Evolutionary conservation across 2,888 invertebrate genomes (phyloP), one percentile per base, ranked within the genome.

Genomic region (Alsophila aescularia): DNA sequence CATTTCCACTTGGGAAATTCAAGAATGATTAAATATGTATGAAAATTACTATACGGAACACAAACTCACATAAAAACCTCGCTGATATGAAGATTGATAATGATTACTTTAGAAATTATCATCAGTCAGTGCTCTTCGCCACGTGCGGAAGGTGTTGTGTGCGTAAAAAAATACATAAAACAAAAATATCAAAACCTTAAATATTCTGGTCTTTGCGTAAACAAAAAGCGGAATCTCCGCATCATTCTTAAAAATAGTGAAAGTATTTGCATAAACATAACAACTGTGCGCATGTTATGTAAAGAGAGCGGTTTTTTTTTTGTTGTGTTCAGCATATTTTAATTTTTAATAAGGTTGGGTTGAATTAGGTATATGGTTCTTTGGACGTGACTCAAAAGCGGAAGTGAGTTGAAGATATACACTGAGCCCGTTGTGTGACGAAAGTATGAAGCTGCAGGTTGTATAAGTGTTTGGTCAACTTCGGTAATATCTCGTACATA

Each of bases 201-300:
- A 51, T 52, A 52, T 56, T 64, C 50, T 58, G 64, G 60, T 60
- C 50, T 58, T 62, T 60, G 56, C 65, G 45, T 55, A 65, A 47
- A 60, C 55, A 44, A 42, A 44, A 52, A 39, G 32, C 55, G 58
- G 54, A 57, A 64, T 49, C 15, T 13, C 6, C 5, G 13, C 35
- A 29, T 47, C 58, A 58, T 58, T 58, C 50, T 10, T 41, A 54
- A 50, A 56, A 55, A 47, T 48, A 48, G 70, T 64, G 67, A 70
- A 69, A 67, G 67, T 62, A 64, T 64, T 64, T 55, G 63, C 61
- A 63, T 62, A 62, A 57, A 62, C 40, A 51, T 48, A 49, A 52
- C n/a, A 60, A 49, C 34, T 36, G 43, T 31, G 44, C 51, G 42
- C 18, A 18, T 31, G 44, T 66, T 60, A 54, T 44, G 52, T 61